Evolutionary conservation across 2,888 invertebrate species (phyloP).

Genomic region (Gisinianus flammeolus): DNA sequence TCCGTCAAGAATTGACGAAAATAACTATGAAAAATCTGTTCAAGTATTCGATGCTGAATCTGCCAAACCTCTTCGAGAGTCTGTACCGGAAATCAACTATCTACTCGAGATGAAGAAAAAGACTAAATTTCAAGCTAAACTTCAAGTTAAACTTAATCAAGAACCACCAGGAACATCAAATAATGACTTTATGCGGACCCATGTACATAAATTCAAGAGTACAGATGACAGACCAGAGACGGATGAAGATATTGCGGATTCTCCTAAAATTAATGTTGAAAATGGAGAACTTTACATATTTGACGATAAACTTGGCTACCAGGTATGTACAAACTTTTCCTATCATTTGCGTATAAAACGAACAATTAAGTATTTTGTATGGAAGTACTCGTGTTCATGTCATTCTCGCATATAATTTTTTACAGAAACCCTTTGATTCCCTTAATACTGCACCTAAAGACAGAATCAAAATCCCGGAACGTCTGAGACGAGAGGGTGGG

Average conservation of each 20-base stretch:
- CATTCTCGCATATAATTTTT: not conserved
- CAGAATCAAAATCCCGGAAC: conserved; percentile 73
- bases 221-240: conserved; percentile 1
- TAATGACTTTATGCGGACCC: conserved; percentile 16
- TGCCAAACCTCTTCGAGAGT: not conserved
- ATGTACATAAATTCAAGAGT: conserved; percentile 38
- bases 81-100: conserved; percentile 44
- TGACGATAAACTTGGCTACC: conserved; percentile 41
- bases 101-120: conserved; percentile 39
- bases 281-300: conserved; percentile 44
- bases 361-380: not conserved
- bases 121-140: too few species aligned
- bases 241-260: not conserved
- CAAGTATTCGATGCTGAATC: not conserved
- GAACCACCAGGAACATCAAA: not conserved
- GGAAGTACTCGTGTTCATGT: not conserved
- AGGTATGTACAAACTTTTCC: conserved; percentile 36
- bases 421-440: conserved; percentile 41
- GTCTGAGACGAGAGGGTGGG: conserved; percentile 69
- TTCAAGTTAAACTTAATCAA: not conserved
- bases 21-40: not conserved
- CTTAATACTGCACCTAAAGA: conserved; percentile 12
- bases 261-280: conserved; percentile 25
- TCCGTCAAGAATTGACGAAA: not conserved
- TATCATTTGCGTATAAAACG: too few species aligned